Percentiles rank a stretch among this genome's conserved stretches.
These are phyloP conservation scores for Crotalus viridis DNA, from an alignment of 2,113 vertebrate genomes.

Conservation along the genomic window DNA sequence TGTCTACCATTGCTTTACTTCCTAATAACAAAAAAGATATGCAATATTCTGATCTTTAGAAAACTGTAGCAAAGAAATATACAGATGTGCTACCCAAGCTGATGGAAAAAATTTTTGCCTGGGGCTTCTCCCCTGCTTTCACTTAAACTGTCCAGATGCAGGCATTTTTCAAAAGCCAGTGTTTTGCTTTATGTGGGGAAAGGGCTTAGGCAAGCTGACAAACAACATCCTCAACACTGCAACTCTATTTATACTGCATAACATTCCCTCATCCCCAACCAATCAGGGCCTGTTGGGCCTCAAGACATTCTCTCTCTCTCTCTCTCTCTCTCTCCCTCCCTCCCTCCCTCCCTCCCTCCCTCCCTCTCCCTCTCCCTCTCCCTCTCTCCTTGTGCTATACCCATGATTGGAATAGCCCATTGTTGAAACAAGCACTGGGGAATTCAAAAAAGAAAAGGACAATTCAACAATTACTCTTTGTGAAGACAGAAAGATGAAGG, in stretches of 20 bases:
- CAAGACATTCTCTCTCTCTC: slow-evolving; percentile 25
- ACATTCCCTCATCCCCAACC: slow-evolving; percentile 71
- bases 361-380: not conserved
- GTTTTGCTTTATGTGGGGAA: slow-evolving; percentile 36
- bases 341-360: not conserved
- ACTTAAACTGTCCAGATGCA: not conserved
- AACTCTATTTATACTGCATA: slow-evolving; percentile 50
- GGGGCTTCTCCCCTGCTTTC: not conserved
- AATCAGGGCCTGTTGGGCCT: slow-evolving; percentile 51
- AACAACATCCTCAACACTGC: slow-evolving; percentile 6
- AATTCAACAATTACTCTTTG: not conserved
- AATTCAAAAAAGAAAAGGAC: not conserved
- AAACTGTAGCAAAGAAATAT: not conserved
- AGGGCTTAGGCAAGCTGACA: not conserved
- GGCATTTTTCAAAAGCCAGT: not conserved
- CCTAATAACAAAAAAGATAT: not conserved
- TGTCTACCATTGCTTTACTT: not conserved
- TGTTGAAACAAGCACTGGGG: not conserved
- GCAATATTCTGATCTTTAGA: not conserved
- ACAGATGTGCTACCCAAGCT: not conserved
- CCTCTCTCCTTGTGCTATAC: not conserved
- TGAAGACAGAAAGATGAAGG: slow-evolving; percentile 12
- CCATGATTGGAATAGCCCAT: not conserved
- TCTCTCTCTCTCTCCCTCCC: too few species aligned
- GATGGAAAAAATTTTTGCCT: slow-evolving; percentile 1